Conservation (phyloP, 2,113 vertebrate species). For the Pollimyrus isidori region DNA sequence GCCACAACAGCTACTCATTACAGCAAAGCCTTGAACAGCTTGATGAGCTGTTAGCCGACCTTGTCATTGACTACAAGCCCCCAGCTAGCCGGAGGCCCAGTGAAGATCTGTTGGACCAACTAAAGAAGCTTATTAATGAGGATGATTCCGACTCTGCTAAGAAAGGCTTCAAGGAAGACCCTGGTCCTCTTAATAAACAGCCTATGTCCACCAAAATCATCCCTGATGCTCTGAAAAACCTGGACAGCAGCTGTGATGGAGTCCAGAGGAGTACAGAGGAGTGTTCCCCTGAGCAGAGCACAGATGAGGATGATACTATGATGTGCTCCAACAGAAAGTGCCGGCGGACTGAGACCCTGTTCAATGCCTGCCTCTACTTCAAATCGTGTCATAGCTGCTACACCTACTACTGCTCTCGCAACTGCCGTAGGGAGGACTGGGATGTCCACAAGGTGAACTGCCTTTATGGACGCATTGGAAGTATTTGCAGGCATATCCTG, state of each 20-base stretch:
- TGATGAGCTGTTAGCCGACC: conserved; percentile 84
- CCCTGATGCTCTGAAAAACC: conserved; percentile 53
- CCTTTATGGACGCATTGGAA: conserved; percentile 80
- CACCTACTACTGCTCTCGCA: conserved; percentile 91
- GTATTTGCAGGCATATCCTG: conserved; percentile 80
- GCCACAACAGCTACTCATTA: conserved; percentile 62
- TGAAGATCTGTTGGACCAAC: conserved; percentile 69
- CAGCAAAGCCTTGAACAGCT: conserved; percentile 91
- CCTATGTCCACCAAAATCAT: conserved; percentile 65
- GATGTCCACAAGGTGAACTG: conserved; percentile 86
- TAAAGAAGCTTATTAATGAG: conserved; percentile 72
- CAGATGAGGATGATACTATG: conserved; percentile 87
- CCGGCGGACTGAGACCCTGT: conserved; percentile 77
- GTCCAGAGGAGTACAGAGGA: conserved; percentile 63
- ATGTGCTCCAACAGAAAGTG: conserved; percentile 89
- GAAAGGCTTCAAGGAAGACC: conserved; percentile 45
- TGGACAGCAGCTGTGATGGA: conserved; percentile 60
- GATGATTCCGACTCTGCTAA: conserved; percentile 36
- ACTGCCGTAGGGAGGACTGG: conserved; percentile 90
- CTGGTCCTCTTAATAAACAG: conserved; percentile 63
- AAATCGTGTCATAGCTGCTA: conserved; percentile 96
- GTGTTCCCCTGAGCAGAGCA: conserved; percentile 76
- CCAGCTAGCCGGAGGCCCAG: conserved; percentile 54
- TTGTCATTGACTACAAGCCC: conserved; percentile 87
- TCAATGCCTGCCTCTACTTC: conserved; percentile 93